Evolutionary conservation across 2,113 vertebrate genomes (phyloP), one percentile per base, ranked within the genome.

Genomic region (Cavia aperea): DNA sequence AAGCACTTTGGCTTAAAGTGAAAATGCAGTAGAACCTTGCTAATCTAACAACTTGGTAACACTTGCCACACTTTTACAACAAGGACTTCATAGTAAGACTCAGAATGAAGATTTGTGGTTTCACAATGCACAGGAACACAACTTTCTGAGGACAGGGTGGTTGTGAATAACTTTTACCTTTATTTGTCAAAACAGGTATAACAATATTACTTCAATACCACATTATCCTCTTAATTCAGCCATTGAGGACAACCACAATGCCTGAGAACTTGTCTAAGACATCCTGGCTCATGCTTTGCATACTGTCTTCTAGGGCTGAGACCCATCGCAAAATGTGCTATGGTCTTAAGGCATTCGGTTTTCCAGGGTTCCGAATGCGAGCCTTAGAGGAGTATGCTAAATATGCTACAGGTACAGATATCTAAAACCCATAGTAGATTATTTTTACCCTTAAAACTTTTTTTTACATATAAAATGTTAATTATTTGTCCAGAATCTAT

Each of bases 21-120:
- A 81, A 93, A 94, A 94, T 54, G 82, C 93, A 81, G 81, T 31
- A 90, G 95, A 94, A 95, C 82, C 90, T 94, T n/a, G 92, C 95
- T 94, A 93, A 95, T 94, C 91, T 90, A 95, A 93, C 87, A 91
- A 90, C 72, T 73, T 87, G 94, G 81, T 73, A 75, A 88, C 54
- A 51, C 82, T 87, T 14, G 66, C 94, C 87, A 56, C 68, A 60
- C 91, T 91, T 79, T 92, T 62, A 5, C 84, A 79, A 84, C 66
- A 43, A 93, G 91, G 88, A 72, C 86, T 88, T 91, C 75, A 85
- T 29, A 39, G 79, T 51, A 60, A 84, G 89, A 54, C 86, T 77
- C n/a, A 1, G 9, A 91, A 51, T 5, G 73, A 91, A 66, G 81
- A 73, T 56, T 43, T 18, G 0, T 18, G 79, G 60, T 87, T 88